Evolutionary conservation across 2,797 vertebrate genomes (phyloP), one percentile per base, ranked within the genome.

Genomic region (Crocodylus rhombifer): DNA sequence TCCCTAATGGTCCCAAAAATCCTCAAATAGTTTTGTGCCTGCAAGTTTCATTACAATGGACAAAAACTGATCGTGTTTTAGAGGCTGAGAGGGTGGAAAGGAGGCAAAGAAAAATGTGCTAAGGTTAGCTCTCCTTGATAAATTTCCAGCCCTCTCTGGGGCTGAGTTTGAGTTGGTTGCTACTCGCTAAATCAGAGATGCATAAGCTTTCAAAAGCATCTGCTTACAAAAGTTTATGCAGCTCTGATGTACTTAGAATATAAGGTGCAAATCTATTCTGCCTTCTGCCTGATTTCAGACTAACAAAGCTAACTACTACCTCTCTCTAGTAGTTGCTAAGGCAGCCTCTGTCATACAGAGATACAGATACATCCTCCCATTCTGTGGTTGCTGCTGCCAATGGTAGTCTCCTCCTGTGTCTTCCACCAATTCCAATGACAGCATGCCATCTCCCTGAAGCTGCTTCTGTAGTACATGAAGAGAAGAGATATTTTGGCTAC

Each of bases 321-420:
- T 51, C 42, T 51, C 42, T 51, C 42, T 51, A 51, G 42, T 51
- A 51, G 42, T 51, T 51, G 6, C 33, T 71, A 71, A 42, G 33
- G 33, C 67, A 42, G 67, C 67, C 21, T 42, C 67, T 42, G 13
- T 14, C 42, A 51, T 51, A 51, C 42, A 51, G 42, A 51, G 33
- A 21, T 13, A 3, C 26, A 76, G 13, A 51, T 14, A n/a, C 13
- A 51, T 0, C 0, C 7, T 67, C n/a, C 81, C 21, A 42, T 71
- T 42, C 67, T 76, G 79, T 26, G 23, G 64, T 30, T 36, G 30
- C 26, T 76, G 17, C 64, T 82, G 23, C 28, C 63, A 28, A 33
- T 13, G 80, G 56, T 42, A 74, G 1, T 2, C 6, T 71, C 7
- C 26, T 80, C n/a, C 36, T 9, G 15, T 2, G 14, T 16, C 73